Evolutionary conservation across 2,888 invertebrate species (phyloP), one percentile per base, ranked within the genome.

Genomic region (Pemphredon lugubris): DNA sequence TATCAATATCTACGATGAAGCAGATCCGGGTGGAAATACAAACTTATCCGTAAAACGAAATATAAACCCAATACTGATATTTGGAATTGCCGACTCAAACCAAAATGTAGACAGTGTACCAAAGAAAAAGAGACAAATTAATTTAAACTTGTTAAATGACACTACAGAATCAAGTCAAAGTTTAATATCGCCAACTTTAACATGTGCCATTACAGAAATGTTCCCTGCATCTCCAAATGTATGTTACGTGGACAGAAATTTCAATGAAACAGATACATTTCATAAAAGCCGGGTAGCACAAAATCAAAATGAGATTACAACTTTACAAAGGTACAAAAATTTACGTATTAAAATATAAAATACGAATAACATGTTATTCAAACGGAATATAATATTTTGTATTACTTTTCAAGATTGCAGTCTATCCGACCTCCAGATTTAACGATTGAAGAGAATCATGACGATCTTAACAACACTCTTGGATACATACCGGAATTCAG

Each of bases 401-500:
- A 26, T 3, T 7, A 26, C 26, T 26, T 11, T n/a, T 42, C 5
- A 16, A 72, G 72, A 73, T 61, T 64, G 4, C 71, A 70, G 26
- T 66, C 47, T 53, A 44, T 63, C 54, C 66, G 72, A 21, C 54
- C 73, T 59, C 6, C 32, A 40, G 60, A 81, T 45, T 58, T 82
- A 40, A 34, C 54, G 4, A 64, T 73, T 16, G 42, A n/a, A 68
- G 4, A 7, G 3, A 26, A 7, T 26, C 26, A 26, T 3, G 7
- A 26, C 7, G 82, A 79, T 61, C 73, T 73, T 14, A 74, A 84
- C 40, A 18, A 16, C 2, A 84, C 77, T 21, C 76, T 86, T 2
- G 83, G 73, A 32, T 87, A 83, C 37, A 72, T 73, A 23, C 84
- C 85, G n/a, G 81, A 88, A 64, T 88, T 84, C 63, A 84, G 82